These are phyloP conservation scores for Ariopsis seemanni DNA, from an alignment of 2,113 vertebrate genomes.

Conservation along the genomic window DNA sequence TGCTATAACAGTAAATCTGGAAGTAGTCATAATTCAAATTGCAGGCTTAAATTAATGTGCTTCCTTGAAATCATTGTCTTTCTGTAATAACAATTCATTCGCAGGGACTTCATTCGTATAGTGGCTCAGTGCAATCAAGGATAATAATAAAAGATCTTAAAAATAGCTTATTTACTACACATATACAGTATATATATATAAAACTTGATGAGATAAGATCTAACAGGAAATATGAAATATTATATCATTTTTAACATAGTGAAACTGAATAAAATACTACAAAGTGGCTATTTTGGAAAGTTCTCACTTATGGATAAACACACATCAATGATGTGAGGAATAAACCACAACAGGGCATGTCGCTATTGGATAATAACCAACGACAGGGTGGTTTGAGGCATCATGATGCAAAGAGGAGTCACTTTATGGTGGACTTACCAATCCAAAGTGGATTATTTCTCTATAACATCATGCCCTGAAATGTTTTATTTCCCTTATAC, in stretches of 20 bases:
- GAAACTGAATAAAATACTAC: not conserved
- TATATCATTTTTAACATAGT: not conserved
- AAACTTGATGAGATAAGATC: not conserved
- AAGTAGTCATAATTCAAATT: not conserved
- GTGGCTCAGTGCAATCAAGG: not conserved
- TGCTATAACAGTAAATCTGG: not conserved
- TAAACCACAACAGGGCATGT: no score
- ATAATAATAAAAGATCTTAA: not conserved
- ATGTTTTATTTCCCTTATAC: no score
- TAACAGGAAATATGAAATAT: not conserved
- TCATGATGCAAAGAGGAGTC: no score
- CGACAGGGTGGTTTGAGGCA: no score
- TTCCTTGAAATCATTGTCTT: not conserved
- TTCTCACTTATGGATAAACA: not conserved
- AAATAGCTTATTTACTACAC: not conserved
- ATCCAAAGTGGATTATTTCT: no score
- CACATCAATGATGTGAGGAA: not conserved
- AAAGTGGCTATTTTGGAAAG: not conserved
- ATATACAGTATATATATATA: no score
- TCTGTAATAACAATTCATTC: not conserved
- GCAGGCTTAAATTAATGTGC: not conserved
- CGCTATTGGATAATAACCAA: no score
- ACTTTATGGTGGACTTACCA: no score
- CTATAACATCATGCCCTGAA: no score
- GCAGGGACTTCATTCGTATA: not conserved